Base-by-base conservation (phyloP, 2,113 vertebrate species). In the Dascyllus trimaculatus region DNA sequence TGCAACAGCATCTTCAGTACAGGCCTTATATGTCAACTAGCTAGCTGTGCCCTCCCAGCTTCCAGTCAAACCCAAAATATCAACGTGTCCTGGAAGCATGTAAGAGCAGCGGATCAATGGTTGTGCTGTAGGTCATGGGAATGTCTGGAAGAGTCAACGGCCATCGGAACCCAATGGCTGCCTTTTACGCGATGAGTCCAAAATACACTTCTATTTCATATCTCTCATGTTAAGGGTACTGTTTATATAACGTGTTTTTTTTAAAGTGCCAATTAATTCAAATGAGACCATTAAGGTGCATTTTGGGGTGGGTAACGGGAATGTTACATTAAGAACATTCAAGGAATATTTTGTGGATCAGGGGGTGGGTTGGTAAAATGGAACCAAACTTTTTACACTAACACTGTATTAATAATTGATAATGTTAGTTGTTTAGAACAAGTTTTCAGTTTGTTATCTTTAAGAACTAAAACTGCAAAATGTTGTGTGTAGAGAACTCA, bases 381-480 rank as follows among this genome's bases (percentile, higher is more conserved):
- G 89, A 91, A 89, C 89, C 91, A 93, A 93, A 93, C 85, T 73
- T 76, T 93, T 94, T 93, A 94, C 92, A 95, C 93, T 95, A 95
- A 95, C 94, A 94, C 90, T 94, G 92, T 95, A 95, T 94, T 95
- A 94, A 94, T 95, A 93, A 94, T 94, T 93, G 92, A 94, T 95
- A 95, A 95, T 94, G 91, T 94, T 95, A 94, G 93, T 92, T 91
- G 92, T 93, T 87, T 98, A 97, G 96, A 94, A 93, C 93, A 95
- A 96, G 95, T 95, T 95, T 97, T 95, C 91, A 92, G 94, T 97
- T 96, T 96, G 94, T 96, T 97, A 96, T 95, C 94, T 96, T 91
- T 97, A 95, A 94, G 94, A 95, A 95, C 96, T 92, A 92, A 93
- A 95, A 90, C 93, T 77, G 90, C 92, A 95, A 94, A 89, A 93